Evolutionary conservation across 2,888 invertebrate species (phyloP).

Genomic region (Drosophila melanosoma): DNA sequence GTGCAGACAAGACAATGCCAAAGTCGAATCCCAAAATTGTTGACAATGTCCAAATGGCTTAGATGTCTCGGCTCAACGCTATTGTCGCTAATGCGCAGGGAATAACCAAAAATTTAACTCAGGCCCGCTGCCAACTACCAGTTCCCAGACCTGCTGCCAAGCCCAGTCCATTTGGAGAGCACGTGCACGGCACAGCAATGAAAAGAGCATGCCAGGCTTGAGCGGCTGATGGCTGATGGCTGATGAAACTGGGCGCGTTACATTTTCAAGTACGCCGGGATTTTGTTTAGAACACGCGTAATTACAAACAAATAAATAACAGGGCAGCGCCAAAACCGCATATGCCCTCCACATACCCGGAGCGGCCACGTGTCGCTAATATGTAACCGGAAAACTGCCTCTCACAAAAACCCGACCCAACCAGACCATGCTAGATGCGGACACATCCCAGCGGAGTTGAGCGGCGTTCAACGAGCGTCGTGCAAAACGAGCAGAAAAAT

Average conservation of each 20-base stretch:
- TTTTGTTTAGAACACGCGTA: constrained; percentile 80
- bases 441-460: constrained; percentile 60
- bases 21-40: constrained; percentile 57
- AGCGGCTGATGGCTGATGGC: constrained; percentile 9
- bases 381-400: constrained; percentile 38
- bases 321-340: constrained; percentile 61
- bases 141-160: background rate
- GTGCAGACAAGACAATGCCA: constrained; percentile 55
- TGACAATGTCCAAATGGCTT: constrained; percentile 77
- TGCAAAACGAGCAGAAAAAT: constrained; percentile 83
- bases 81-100: constrained; percentile 70
- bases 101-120: constrained; percentile 27
- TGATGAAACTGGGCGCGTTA: constrained; percentile 45
- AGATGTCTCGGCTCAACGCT: constrained; percentile 16
- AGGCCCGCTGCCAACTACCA: constrained; percentile 3
- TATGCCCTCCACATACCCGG: constrained; percentile 36
- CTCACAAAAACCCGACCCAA: background rate
- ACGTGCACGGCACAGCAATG: constrained; percentile 43
- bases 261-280: constrained; percentile 71
- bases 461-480: constrained; percentile 71
- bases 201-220: constrained; percentile 66
- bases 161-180: constrained; percentile 30
- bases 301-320: constrained; percentile 83
- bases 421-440: constrained; percentile 8
- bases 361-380: constrained; percentile 75